Conservation (phyloP, 2,113 vertebrate genomes). For the Gorsachius goisagi region DNA sequence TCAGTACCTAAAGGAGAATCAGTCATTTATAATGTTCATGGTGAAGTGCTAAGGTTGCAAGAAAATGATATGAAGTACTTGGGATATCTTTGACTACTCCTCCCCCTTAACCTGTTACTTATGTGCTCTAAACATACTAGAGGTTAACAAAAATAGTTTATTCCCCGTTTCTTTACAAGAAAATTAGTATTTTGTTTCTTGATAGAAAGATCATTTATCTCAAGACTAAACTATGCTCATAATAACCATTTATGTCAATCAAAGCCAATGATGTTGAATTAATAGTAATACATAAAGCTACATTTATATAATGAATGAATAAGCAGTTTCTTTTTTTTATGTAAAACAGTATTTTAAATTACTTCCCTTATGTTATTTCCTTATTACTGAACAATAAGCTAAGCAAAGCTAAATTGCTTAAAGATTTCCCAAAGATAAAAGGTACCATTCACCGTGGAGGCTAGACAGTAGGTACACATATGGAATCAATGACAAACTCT, state of each 20-base stretch:
- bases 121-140: neutral
- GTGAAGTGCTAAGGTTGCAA: constrained; percentile 83
- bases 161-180: neutral
- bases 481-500: constrained; percentile 20
- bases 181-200: neutral
- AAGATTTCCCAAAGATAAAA: constrained; percentile 48
- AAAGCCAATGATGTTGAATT: neutral
- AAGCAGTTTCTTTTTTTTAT: neutral
- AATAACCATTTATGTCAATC: neutral
- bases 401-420: constrained; percentile 15
- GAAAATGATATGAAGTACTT: constrained; percentile 75
- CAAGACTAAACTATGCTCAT: neutral
- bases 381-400: neutral
- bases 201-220: neutral
- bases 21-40: constrained; percentile 86
- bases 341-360: neutral
- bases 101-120: constrained; percentile 74
- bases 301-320: neutral
- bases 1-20: constrained; percentile 81
- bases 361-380: neutral
- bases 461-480: constrained; percentile 13
- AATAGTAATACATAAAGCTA: neutral
- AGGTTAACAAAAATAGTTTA: constrained; percentile 3
- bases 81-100: constrained; percentile 65
- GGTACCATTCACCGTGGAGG: neutral